These are phyloP conservation scores for Philopedon plagiatum DNA, from an alignment of 2,888 invertebrate genomes.

Conservation along the genomic window DNA sequence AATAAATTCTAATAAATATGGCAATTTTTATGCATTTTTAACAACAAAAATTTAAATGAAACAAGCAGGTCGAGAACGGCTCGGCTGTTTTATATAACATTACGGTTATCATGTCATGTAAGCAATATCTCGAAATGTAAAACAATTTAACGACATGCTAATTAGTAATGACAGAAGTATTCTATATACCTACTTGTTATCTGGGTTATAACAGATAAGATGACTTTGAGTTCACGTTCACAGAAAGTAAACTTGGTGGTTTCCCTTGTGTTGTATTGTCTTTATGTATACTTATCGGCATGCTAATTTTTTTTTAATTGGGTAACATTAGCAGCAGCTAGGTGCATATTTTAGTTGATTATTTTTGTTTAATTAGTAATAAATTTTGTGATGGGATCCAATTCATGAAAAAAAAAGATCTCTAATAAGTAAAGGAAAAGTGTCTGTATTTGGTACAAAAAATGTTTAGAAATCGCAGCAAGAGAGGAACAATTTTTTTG, in stretches of 20 bases:
- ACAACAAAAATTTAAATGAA: no score
- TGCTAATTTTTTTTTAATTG: background rate
- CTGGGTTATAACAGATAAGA: slow-evolving; percentile 47
- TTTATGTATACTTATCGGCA: background rate
- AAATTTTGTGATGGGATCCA: no score
- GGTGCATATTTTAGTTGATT: background rate
- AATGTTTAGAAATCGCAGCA: no score
- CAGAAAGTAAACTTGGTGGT: slow-evolving; percentile 38
- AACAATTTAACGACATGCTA: slow-evolving; percentile 26
- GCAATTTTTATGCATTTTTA: no score
- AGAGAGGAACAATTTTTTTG: no score
- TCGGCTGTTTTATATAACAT: background rate
- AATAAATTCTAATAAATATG: no score
- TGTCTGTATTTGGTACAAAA: no score
- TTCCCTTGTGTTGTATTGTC: slow-evolving; percentile 23
- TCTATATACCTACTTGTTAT: slow-evolving; percentile 42
- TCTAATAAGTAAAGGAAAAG: no score
- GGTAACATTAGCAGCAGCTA: background rate
- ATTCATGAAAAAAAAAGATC: no score
- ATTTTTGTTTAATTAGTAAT: background rate
- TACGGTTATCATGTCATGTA: slow-evolving; percentile 2
- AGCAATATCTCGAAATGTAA: slow-evolving; percentile 6
- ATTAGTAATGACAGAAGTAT: slow-evolving; percentile 28
- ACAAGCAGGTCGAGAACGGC: background rate
- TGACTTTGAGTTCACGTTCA: slow-evolving; percentile 37